phyloP scores from a whole-genome alignment of 2,113 vertebrate species.

The Mobula birostris region DNA sequence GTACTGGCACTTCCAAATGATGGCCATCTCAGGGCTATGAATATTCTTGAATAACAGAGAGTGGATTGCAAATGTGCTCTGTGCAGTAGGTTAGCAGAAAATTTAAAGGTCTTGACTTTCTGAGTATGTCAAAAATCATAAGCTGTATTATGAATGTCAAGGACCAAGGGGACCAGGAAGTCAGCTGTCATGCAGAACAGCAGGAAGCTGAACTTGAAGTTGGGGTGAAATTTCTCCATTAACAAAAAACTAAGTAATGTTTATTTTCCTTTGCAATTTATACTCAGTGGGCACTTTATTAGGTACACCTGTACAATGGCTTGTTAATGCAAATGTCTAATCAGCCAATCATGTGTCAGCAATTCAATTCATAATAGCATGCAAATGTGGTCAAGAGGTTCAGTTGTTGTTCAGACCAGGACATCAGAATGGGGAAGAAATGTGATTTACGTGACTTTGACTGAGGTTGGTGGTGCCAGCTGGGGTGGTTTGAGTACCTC shows the following conservation, averaged over 20 bases:
- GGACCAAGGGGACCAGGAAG: background rate
- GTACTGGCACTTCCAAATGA: background rate
- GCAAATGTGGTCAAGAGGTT: no score
- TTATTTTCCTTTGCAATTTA: background rate
- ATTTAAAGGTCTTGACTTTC: background rate
- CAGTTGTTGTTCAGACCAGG: no score
- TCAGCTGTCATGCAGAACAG: background rate
- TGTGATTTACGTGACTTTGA: no score
- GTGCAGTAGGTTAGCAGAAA: background rate
- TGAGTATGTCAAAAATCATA: background rate
- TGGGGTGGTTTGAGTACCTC: no score
- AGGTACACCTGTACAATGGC: no score
- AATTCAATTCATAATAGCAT: no score
- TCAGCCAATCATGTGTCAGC: no score
- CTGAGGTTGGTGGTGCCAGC: no score
- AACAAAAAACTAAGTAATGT: background rate
- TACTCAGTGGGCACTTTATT: no score
- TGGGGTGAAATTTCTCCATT: background rate
- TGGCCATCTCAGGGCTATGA: background rate
- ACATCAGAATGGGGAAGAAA: no score
- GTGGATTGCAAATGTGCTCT: background rate
- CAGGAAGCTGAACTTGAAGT: background rate
- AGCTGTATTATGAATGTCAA: background rate
- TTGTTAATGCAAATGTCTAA: no score
- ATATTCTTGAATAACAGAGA: background rate